Evolutionary conservation across 2,888 invertebrate genomes (phyloP), one percentile per base, ranked within the genome.

Genomic region (Ormyrus rosae): DNA sequence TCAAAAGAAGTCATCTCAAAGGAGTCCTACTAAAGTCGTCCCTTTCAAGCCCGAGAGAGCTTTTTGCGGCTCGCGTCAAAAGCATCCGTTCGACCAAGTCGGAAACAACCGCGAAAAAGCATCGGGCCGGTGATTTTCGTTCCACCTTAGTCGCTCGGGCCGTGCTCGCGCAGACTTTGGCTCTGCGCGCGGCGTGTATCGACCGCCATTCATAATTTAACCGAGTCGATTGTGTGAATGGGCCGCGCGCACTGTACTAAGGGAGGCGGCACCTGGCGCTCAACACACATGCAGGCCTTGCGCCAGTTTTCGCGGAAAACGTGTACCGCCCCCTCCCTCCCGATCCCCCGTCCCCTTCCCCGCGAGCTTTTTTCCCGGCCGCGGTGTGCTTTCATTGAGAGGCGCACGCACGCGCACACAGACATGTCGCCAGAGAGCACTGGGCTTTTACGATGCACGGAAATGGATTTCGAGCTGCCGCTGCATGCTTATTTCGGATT

Each of bases 121-220:
- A 19, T 19, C 19, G 19, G 19, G 1, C 19, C 19, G 19, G 19
- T 19, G 19, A 19, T 19, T 19, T 1, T 19, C 19, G 19, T 19
- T 19, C 19, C 19, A 1, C 19, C 19, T 19, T 48, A 50, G 48
- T 0, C 56, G 50, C n/a, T 10, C 7, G 8, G 48, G n/a, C 19
- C 51, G 55, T 11, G 46, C 78, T 50, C 34, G 7, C 7, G 53
- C 50, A 9, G 79, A 19, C 19, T 19, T 19, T 19, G 19, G 19
- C 19, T 19, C 51, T 19, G 81, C 78, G 83, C 78, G 79, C 83
- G 76, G 79, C 81, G 74, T 82, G 75, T 89, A 90, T 89, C 89
- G 90, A 90, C 86, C 90, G 88, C 85, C 89, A 89, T 90, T 90
- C 89, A 89, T 90, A 89, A 90, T 90, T 90, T 84, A 90, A 84